Evolutionary conservation across 2,888 invertebrate genomes (phyloP), one percentile per base, ranked within the genome.

Genomic region (Netelia inedita): DNA sequence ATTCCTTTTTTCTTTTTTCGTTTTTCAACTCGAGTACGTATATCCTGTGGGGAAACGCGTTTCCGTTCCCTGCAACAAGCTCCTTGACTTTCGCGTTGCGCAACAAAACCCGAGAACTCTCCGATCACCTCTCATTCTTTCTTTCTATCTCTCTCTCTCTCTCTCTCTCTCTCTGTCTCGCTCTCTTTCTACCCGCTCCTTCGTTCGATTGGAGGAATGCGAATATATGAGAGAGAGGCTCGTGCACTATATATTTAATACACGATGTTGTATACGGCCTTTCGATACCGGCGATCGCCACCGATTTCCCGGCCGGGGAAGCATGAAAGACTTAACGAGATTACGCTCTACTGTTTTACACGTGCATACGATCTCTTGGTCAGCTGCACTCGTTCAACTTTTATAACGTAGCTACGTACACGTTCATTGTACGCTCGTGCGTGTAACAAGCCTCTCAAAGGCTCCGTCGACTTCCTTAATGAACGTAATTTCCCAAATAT

Each of bases 31-130:
- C 78, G 50, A 68, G 78, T 78, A 65, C 55, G 43, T 75, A 65
- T 83, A 88, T 88, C 87, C 86, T 88, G 84, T 81, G 86, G 86
- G 87, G 87, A 88, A 87, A 88, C 85, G 87, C 83, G 71, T 86
- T 88, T 88, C 86, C 88, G 87, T 79, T 87, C 79, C 75, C 73
- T 61, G 66, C 76, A 61, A 83, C 46, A 11, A 57, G 76, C 83
- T 84, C 78, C 78, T 87, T 85, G 85, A 84, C 85, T 88, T 87
- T 86, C 85, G 85, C 86, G 75, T 88, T 88, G 76, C 86, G 81
- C 85, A 85, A 88, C 78, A 71, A 46, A 69, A 41, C 68, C 55
- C 68, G 75, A 74, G 72, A 63, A 71, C 71, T 79, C 73, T 74
- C 73, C 63, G 63, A 74, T 79, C 59, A 53, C n/a, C 41, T 73